A percentile compares a stretch with the other conserved stretches of the same genome.
Conservation (phyloP, 53 echinoderm and acorn worm species). For the Luidia sarsii region DNA sequence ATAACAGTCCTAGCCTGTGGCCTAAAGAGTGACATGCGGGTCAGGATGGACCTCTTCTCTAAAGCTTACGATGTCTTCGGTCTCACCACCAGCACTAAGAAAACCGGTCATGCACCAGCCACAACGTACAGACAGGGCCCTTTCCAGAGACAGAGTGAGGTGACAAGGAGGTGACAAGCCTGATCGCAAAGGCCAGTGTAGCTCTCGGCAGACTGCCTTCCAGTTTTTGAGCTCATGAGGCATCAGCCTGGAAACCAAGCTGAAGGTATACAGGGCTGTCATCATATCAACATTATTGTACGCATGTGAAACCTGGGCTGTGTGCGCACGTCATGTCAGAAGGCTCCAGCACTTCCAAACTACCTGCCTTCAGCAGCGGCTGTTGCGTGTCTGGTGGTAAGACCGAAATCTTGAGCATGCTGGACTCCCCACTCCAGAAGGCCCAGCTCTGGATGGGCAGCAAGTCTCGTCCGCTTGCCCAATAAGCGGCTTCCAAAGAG, state of each 20-base stretch:
- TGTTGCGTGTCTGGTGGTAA: conserved; percentile 13
- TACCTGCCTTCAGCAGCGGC: conserved; percentile 1
- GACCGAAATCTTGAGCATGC: conserved; percentile 4
- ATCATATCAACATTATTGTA: not conserved
- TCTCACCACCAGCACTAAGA: conserved; percentile 23
- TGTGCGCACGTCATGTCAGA: not conserved
- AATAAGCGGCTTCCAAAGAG: too few relatives aligned
- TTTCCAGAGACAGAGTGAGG: not conserved
- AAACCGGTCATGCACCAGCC: conserved; percentile 13
- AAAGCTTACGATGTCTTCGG: conserved; percentile 16
- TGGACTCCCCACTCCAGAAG: too few relatives aligned
- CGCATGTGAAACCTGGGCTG: conserved; percentile 8
- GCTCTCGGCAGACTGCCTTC: not conserved
- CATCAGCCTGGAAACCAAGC: not conserved
- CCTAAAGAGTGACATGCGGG: conserved; percentile 30
- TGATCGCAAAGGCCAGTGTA: not conserved
- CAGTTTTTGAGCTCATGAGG: not conserved
- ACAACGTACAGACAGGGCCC: conserved; percentile 38
- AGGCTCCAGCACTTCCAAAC: conserved; percentile 16
- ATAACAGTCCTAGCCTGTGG: not conserved
- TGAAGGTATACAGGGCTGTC: conserved; percentile 1
- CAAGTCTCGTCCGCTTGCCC: too few relatives aligned
- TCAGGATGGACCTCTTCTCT: conserved; percentile 4
- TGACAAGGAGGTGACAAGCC: not conserved
- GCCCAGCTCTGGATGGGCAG: too few relatives aligned